phyloP scores from a whole-genome alignment of 2,888 invertebrate genomes.

The Callyntrura guangdongensis region DNA sequence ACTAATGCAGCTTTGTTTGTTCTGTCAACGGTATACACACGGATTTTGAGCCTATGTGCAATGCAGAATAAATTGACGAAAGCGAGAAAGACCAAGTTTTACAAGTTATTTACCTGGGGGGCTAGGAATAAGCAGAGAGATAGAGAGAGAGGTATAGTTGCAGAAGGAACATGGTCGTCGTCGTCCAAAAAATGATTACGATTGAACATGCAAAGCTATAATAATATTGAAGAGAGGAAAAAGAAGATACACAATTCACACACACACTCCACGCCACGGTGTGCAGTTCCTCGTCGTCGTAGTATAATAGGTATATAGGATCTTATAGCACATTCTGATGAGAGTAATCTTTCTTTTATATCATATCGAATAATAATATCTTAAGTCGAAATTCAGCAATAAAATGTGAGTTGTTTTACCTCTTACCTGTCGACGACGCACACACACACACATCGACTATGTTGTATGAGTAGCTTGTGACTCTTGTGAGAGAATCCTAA shows the following conservation, averaged over 20 bases:
- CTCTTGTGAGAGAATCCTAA: constrained; percentile 7
- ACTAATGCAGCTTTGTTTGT: constrained; percentile 21
- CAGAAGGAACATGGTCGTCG: neutral
- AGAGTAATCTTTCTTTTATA: constrained; percentile 24
- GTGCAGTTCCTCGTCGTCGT: too few species aligned
- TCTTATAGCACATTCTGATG: constrained; percentile 9
- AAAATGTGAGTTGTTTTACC: constrained; percentile 26
- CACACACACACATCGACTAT: too few species aligned
- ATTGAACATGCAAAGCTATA: constrained; percentile 46
- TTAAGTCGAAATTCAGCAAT: constrained; percentile 47
- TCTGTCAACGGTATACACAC: constrained; percentile 12
- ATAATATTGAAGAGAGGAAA: constrained; percentile 25
- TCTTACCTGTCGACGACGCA: neutral
- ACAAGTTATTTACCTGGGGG: constrained; percentile 33
- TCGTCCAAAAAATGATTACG: constrained; percentile 35
- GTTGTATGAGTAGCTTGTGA: neutral
- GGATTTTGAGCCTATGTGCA: neutral
- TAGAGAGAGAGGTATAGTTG: too few species aligned
- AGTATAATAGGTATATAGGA: too few species aligned
- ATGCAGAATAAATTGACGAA: constrained; percentile 21
- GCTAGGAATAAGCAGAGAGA: constrained; percentile 40
- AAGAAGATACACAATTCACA: neutral
- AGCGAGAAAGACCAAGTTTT: constrained; percentile 49
- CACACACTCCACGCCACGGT: too few species aligned
- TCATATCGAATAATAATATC: constrained; percentile 23